Evolutionary conservation across 2,113 vertebrate species (phyloP), one percentile per base, ranked within the genome.

Genomic region (zebrafish (Danio rerio)): DNA sequence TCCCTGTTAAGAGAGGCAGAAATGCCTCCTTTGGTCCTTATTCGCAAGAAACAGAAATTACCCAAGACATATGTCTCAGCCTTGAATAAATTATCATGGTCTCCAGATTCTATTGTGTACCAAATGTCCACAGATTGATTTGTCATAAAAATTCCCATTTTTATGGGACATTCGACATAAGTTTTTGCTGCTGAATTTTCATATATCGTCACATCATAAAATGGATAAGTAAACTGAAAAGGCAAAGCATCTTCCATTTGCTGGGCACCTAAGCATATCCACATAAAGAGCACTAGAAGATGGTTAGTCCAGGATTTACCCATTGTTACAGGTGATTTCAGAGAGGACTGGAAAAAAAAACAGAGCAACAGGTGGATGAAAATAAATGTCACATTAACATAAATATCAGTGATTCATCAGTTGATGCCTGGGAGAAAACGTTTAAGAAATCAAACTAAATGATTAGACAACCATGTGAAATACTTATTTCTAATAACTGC

Each of bases 161-260:
- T 95, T 16, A 90, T 79, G 0, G 93, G 93, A 81, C 94, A 94
- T 11, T 94, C 94, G 8, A 95, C 92, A 0, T 95, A 96, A 76
- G 95, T 96, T 84, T 95, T 96, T 13, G 94, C 94, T 55, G 95
- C 94, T 8, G 95, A 95, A 88, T 96, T 96, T 83, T 96, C 95
- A 7, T 93, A 93, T 77, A 96, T 94, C 1, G 93, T 95, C 84
- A 94, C 93, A 71, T 95, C 92, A 87, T 96, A 96, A 56, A 92
- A 87, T 56, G 68, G 69, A 55, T 93, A 92, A 5, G 95, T 96
- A 87, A 96, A 96, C 20, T 92, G 94, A 87, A 95, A 86, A 75
- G 91, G 71, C 43, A 86, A n/a, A 20, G 45, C 59, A 55, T 59
- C 65, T 16, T 91, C 90, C 66, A 79, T 88, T 81, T 87, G 88